These are phyloP conservation scores for Emydoidea blandingii DNA, from an alignment of 2,797 vertebrate genomes.

Conservation along the genomic window DNA sequence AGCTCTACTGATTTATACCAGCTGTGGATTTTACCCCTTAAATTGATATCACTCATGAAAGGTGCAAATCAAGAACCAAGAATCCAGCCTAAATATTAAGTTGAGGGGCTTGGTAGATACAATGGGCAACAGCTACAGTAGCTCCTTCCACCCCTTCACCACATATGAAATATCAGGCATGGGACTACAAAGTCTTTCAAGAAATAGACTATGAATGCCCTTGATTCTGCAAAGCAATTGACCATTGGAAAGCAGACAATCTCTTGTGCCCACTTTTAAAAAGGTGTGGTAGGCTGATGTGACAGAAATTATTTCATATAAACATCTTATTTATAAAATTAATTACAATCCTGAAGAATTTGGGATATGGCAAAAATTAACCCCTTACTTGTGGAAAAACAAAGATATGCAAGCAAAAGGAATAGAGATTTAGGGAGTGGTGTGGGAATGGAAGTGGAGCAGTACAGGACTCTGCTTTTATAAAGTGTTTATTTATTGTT, in stretches of 20 bases:
- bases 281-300: not conserved
- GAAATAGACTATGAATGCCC: not conserved
- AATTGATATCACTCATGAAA: not conserved
- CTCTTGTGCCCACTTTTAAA: not conserved
- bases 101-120: not conserved
- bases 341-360: not conserved
- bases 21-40: constrained; percentile 11
- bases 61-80: not conserved
- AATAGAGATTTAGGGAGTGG: not conserved
- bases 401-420: not conserved
- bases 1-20: constrained; percentile 17
- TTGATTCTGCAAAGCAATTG: not conserved
- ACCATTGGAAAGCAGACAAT: not conserved
- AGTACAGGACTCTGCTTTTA: not conserved
- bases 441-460: not conserved
- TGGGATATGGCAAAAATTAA: not conserved
- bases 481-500: not conserved
- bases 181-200: not conserved
- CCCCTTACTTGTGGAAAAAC: not conserved
- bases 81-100: not conserved
- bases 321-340: not conserved
- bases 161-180: not conserved
- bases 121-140: not conserved
- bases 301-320: accelerated
- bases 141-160: not conserved